phyloP scores from a whole-genome alignment of 2,113 vertebrate species.

The Sciurus niger region DNA sequence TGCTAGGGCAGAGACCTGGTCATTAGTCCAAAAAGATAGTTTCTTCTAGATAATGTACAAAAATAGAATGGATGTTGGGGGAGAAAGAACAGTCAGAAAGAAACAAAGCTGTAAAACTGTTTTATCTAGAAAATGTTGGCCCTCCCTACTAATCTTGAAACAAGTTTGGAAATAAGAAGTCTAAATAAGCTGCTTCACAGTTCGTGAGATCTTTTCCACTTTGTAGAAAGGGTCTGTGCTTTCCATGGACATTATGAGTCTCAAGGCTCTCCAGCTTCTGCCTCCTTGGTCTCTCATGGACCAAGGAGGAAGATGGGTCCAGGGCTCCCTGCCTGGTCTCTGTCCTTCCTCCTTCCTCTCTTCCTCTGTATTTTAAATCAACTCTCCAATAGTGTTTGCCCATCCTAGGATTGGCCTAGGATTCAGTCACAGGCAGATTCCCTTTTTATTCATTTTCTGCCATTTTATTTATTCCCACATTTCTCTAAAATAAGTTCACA shows the following conservation, averaged over 20 bases:
- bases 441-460: not conserved
- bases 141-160: constrained; percentile 76
- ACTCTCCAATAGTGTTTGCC: not conserved
- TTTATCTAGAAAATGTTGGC: constrained; percentile 82
- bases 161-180: constrained; percentile 63
- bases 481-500: constrained; percentile 6
- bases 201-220: constrained; percentile 58
- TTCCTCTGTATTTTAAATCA: not conserved
- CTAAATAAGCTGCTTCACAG: constrained; percentile 61
- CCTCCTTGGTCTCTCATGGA: not conserved
- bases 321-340: not conserved
- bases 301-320: not conserved
- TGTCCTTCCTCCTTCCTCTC: too few relatives aligned
- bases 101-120: constrained; percentile 73
- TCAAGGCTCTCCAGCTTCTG: not conserved
- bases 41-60: constrained; percentile 77
- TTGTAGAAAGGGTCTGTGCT: constrained; percentile 51
- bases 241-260: not conserved
- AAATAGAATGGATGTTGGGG: constrained; percentile 81
- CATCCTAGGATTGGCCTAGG: too few relatives aligned
- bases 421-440: not conserved
- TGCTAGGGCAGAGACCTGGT: constrained; percentile 42
- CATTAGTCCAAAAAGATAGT: constrained; percentile 76
- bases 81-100: constrained; percentile 81
- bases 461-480: not conserved